Base-by-base conservation (phyloP, 2,888 invertebrate species). In the Aphodius sticticus region DNA sequence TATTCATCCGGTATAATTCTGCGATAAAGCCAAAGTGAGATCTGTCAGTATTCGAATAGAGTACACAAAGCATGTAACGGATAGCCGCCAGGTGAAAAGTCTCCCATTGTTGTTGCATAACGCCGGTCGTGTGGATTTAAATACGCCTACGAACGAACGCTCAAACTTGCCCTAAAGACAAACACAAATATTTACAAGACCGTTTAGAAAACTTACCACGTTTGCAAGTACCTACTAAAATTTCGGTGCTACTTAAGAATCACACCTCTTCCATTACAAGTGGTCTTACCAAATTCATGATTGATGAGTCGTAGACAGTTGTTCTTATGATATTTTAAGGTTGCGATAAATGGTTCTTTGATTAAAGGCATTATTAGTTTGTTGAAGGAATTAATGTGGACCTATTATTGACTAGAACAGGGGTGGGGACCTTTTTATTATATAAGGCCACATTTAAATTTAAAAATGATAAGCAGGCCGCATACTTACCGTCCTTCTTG, bases 101-200 rank as follows among this genome's bases (percentile, higher is more conserved):
- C 74, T 37, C 36, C 37, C 74, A 74, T 74, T 74, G 37, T 74
- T 74, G 37, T 74, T 74, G 74, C 74, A 35, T 36, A 74, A 74
- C 74, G 74, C 36, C 12, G 12, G 53, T 12, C 53, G 37, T 74
- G n/a, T 74, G 74, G n/a, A 74, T 74, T 74, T 74, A 74, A 74
- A 74, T 74, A 74, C 74, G 37, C 74, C 74, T 35, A 74, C 74
- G 37, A 74, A 74, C 35, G 35, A 74, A 37, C 6, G 74, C 74
- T 35, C n/a, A 71, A 26, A 35, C 35, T 15, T 74, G 37, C 74
- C 74, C 74, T 74, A 26, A 74, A 74, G 74, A 74, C 35, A 74
- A 37, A n/a, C 35, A 12, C 74, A 74, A 74, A 74, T 74, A 74
- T 74, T 74, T 74, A 74, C 53, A 12, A 53, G 53, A 53, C 53